Base-by-base conservation (phyloP, 2,888 invertebrate species). In the Phlogophora meticulosa region DNA sequence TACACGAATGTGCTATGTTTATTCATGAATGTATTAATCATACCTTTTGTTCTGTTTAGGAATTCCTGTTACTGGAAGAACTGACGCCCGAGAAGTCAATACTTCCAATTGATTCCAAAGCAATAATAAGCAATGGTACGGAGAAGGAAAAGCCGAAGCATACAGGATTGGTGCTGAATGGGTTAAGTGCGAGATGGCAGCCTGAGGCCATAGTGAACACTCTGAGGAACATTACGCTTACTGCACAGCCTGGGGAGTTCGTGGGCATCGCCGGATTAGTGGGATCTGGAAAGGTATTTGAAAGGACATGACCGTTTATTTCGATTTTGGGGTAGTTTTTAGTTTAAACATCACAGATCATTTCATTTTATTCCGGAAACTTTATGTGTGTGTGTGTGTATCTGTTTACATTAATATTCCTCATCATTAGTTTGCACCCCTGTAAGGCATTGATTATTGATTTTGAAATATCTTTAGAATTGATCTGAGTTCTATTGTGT, bases 231-330 rank as follows among this genome's bases (percentile, higher is more conserved):
- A 83, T 97, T 5, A 93, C 91, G 20, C 79, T 97, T 0, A 93
- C 93, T 0, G 93, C 96, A 0, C 89, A 91, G 20, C 96, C 94
- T 43, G 97, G 97, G 40, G 96, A 96, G 78, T 93, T 97, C 59
- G 91, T 97, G 45, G 97, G 97, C 1, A 92, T 98, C 1, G 97
- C 97, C 45, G 98, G 98, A 15, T 96, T 97, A 40, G 98, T 98
- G 0, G 98, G 98, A n/a, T 92, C 97, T 7, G 98, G 98, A 61
- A 98, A 97, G 96, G 96, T 96, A 85, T 32, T 36, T 45, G 11
- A 45, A 7, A 11, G 34, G 11, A 17, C 10, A 34, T 20, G 10
- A 17, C 22, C 22, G 2, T 7, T 60, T n/a, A 10, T 51, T n/a
- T 24, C 17, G n/a, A n/a, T n/a, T n/a, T n/a, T n/a, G n/a, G n/a